Base-by-base conservation (phyloP, 2,113 vertebrate species). In the Tyrannus savana region DNA sequence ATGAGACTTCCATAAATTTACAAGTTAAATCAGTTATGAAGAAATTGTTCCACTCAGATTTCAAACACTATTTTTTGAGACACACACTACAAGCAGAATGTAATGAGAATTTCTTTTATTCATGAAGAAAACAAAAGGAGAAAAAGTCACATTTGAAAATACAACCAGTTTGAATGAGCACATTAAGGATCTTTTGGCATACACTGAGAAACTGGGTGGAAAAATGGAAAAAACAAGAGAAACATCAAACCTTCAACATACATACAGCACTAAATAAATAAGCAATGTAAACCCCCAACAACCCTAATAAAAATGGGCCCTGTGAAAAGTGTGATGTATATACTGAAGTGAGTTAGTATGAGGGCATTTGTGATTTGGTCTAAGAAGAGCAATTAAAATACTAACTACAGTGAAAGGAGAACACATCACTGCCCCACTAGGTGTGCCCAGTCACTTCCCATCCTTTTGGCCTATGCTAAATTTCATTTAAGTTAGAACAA, bases 31-130 rank as follows among this genome's bases (percentile, higher is more conserved):
- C 25, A 44, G 41, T 71, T 67, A 55, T 18, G 35, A 87, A 49
- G 31, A 85, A 86, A 75, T 68, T 60, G 68, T 63, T 89, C n/a
- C 22, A 11, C 58, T 90, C 56, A 30, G 22, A 79, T 88, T 94
- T 95, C n/a, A 79, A 90, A 84, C 33, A 35, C 11, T 63, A 12
- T 49, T 27, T 89, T 58, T 84, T 25, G 2, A 24, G 2, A 39
- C 4, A 60, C 21, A n/a, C 14, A 5, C 30, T 30, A 35, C 23
- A 58, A 74, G 50, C 62, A 62, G 50, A 79, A 83, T 33, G 19
- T 56, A 80, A 69, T 58, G 50, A 91, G 63, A 86, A 76, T 31
- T 80, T 90, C 30, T 67, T 85, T 90, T 86, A 73, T 69, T 69
- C 53, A 58, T 69, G 31, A 79, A 73, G 62, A 56, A 82, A 90